Base-by-base conservation (phyloP, 2,797 vertebrate species). In the Pterois miles region DNA sequence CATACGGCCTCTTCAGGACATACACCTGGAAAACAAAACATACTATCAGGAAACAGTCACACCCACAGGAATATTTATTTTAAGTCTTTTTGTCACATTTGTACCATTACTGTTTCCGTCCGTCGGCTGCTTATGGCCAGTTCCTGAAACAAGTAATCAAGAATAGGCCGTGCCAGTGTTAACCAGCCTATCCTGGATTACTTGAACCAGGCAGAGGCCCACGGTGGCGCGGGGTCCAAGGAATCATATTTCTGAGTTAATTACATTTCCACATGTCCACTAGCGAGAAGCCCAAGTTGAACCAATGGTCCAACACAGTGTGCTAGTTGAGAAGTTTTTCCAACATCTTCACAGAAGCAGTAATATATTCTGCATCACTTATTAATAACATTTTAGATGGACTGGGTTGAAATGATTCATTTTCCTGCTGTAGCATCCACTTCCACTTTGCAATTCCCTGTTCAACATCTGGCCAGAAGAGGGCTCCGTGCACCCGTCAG, bases 141-240 rank as follows among this genome's bases (percentile, higher is more conserved):
- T 94, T 97, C 97, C 97, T 95, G 97, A 97, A 96, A 97, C 98
- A 99, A 98, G 98, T 97, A 97, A 98, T 96, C 97, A 92, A 97
- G 97, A 97, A 97, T 96, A 99, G 97, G 97, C 97, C 96, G 96
- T 91, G 92, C 92, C 82, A 94, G 93, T 57, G 91, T 95, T 94
- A 97, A 96, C 96, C 95, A 98, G 97, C 98, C 97, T 99, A 98
- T 98, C 97, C 98, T 99, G 97, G 98, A 99, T 99, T 99, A 99
- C 98, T 99, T 99, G 98, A 98, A 98, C 94, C 97, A 95, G 96
- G 97, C 95, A 84, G 89, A 89, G 95, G 95, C 96, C 93, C 76
- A 71, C 56, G 22, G 74, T 70, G 69, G 79, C 74, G 54, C 0
- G 57, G 68, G 77, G 14, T 88, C 76, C 65, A 40, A 16, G 50